phyloP scores from a whole-genome alignment of 1,140 invertebrate species.

The Drosophila pseudoananassae region DNA sequence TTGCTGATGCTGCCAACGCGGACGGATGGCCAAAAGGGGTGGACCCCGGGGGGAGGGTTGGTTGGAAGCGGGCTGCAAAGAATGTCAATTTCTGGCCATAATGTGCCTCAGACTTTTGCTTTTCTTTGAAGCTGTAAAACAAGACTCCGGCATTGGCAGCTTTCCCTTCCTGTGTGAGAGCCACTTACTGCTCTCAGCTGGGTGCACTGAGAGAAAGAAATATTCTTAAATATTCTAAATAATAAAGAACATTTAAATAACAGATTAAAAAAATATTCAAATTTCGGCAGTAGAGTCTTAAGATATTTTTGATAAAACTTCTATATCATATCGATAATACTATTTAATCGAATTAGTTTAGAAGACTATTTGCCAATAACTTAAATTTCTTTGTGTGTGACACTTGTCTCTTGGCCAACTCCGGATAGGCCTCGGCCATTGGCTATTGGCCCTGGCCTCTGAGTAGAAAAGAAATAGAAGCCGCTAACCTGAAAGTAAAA shows the following conservation, averaged over 20 bases:
- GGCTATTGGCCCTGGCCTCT: constrained; percentile 22
- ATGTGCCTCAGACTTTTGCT: constrained; percentile 77
- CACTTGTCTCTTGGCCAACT: constrained; percentile 27
- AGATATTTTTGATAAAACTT: too few species aligned
- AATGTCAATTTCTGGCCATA: constrained; percentile 82
- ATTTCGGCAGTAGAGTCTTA: too few species aligned
- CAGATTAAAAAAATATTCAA: too few species aligned
- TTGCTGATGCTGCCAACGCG: constrained; percentile 42
- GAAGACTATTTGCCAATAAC: neutral
- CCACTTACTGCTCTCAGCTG: constrained; percentile 35
- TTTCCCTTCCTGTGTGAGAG: constrained; percentile 79
- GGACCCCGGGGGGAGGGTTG: constrained; percentile 2
- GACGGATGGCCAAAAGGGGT: constrained; percentile 1
- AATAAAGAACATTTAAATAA: too few species aligned
- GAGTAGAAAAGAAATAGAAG: constrained; percentile 37
- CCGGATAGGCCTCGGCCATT: constrained; percentile 58
- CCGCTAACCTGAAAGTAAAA: constrained; percentile 62
- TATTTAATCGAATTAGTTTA: too few species aligned
- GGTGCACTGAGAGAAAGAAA: constrained; percentile 20
- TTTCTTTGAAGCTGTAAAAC: constrained; percentile 81
- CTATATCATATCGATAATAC: too few species aligned
- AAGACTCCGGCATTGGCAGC: constrained; percentile 57
- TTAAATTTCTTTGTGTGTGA: constrained; percentile 12
- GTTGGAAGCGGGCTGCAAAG: constrained; percentile 49
- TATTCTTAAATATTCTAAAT: neutral